Base-by-base conservation (phyloP, 2,113 vertebrate species). In the Eretmochelys imbricata region DNA sequence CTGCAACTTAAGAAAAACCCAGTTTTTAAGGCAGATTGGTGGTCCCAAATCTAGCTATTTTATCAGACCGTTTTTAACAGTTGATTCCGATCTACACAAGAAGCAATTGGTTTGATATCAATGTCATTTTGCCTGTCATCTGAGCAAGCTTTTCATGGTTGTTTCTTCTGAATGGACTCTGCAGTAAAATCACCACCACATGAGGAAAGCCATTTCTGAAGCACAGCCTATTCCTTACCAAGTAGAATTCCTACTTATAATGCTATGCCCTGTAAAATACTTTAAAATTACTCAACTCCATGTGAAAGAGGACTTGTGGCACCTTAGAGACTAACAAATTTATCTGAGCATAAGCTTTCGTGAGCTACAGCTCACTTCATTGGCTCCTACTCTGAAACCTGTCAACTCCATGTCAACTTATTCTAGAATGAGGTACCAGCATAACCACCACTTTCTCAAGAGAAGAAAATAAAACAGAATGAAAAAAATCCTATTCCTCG, bases 41-140 rank as follows among this genome's bases (percentile, higher is more conserved):
- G 5, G 16, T 16, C 35, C 13, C 13, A 3, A 87, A 54, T 24
- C 24, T 27, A 46, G 35, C 54, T 69, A 48, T 1, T 2, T 54
- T 38, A 29, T 54, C 24, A 55, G 24, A 19, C 6, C 7, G 12
- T 14, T 3, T 31, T 12, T 5, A 3, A 35, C 0, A 25, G 5
- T 4, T 8, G 20, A 27, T 81, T 83, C 38, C 12, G 1, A n/a
- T 25, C 17, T 48, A 81, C 54, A 31, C 8, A 89, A 85, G 29
- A 89, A 31, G 42, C 42, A 90, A 17, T 1, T 17, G 82, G 51
- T 1, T 3, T 81, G 4, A 31, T 79, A 76, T 79, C 31, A 29
- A 46, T 38, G 0, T 27, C 14, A 9, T 80, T 88, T 82, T 3
- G 3, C 0, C 65, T 8, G 2, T 75, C 86, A 76, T 49, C 54